Base-by-base conservation (phyloP, 2,113 vertebrate species). In the Paralichthys olivaceus region DNA sequence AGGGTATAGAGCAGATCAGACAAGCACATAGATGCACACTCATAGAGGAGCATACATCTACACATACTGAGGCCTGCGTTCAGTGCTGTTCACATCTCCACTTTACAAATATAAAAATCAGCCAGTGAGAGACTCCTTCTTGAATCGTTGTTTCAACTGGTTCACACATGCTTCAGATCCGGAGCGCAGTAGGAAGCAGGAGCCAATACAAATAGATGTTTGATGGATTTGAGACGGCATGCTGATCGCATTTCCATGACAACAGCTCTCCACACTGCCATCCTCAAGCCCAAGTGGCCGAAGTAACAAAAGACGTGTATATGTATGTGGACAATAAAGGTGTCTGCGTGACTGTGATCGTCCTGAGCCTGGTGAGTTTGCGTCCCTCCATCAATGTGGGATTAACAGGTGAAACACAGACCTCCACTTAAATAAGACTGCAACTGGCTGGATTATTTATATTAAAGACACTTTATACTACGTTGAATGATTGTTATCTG, bases 241-340 rank as follows among this genome's bases (percentile, higher is more conserved):
- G 43, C 71, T 80, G 51, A 79, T 85, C 56, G 7, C 79, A 87
- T 93, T 90, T 84, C 90, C 92, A 92, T 93, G 90, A 90, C 90
- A 90, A 92, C 90, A 47, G 77, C 69, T 13, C 77, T 69, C 59
- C 15, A 74, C 65, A 72, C 66, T 20, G 57, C 28, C 53, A 13
- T 63, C 75, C 78, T 72, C 76, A 68, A 75, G 73, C 67, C 80
- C 72, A 83, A 81, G 81, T 59, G 75, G 55, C 49, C 73, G 81
- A 57, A 84, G 72, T 77, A 78, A 77, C 68, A 78, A 72, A 32
- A 69, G 54, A 74, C 22, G 40, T 4, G 70, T 51, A 58, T 59
- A 20, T 69, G 34, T 56, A 26, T 62, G 4, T 26, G 61, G 37
- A 68, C 8, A 28, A 43, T 53, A 22, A 64, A 55, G 37, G 37